phyloP scores from a whole-genome alignment of 1,140 invertebrate species.

The Babylonia areolata region DNA sequence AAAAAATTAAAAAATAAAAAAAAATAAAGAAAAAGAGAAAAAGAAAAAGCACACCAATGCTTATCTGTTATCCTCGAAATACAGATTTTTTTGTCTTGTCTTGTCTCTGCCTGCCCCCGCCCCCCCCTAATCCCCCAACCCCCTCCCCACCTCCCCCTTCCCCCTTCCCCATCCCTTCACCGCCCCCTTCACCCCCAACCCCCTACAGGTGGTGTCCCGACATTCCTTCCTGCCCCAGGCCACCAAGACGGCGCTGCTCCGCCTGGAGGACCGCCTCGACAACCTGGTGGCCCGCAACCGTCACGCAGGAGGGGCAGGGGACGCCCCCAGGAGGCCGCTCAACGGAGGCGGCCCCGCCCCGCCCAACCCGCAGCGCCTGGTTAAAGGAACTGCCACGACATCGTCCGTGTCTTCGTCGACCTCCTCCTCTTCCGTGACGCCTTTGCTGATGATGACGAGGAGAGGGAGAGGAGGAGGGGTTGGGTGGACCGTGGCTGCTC shows the following conservation, averaged over 20 bases:
- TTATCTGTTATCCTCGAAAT: no score
- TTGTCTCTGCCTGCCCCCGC: not conserved
- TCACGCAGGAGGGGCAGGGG: not conserved
- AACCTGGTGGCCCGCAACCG: slow-evolving; percentile 5
- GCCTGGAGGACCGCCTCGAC: slow-evolving; percentile 28
- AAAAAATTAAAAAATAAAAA: no score
- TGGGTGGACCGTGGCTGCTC: not conserved
- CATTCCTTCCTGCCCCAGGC: slow-evolving; percentile 1
- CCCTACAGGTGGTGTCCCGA: slow-evolving; percentile 12
- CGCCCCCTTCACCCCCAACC: not conserved
- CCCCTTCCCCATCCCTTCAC: not conserved
- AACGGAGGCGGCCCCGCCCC: not conserved
- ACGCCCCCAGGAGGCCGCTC: not conserved
- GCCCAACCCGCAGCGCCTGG: not conserved
- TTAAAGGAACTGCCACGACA: no score
- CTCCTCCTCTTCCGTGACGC: not conserved
- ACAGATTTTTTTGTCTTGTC: not conserved
- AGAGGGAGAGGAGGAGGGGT: not conserved
- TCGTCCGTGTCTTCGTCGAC: no score
- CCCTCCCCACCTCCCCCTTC: not conserved
- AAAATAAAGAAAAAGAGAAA: no score
- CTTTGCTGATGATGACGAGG: not conserved
- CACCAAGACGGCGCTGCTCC: slow-evolving; percentile 18
- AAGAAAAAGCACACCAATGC: no score
- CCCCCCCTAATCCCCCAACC: not conserved